Conservation (phyloP, 2,888 invertebrate genomes). For the Protonemura montana region DNA sequence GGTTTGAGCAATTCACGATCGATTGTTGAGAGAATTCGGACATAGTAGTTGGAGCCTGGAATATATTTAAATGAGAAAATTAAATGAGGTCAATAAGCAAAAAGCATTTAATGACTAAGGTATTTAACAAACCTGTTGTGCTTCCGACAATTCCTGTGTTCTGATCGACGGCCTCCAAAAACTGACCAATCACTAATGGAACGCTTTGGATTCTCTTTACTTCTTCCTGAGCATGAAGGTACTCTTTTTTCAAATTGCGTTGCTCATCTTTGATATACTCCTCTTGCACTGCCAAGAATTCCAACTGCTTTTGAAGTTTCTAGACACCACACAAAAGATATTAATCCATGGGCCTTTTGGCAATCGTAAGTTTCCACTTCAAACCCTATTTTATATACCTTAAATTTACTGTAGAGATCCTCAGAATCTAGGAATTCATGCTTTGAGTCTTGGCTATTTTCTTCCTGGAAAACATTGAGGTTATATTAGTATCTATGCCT, state of each 20-base stretch:
- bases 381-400: slow-evolving; percentile 65
- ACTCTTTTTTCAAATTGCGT: slow-evolving; percentile 97
- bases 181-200: slow-evolving; percentile 98
- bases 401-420: slow-evolving; percentile 95
- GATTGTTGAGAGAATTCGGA: slow-evolving; percentile 96
- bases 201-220: slow-evolving; percentile 99
- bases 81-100: not conserved
- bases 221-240: slow-evolving; percentile 96
- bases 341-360: slow-evolving; percentile 15
- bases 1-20: slow-evolving; percentile 97
- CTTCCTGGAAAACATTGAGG: slow-evolving; percentile 53
- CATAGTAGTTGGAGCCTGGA: slow-evolving; percentile 96
- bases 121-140: slow-evolving; percentile 74
- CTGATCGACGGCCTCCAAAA: slow-evolving; percentile 98
- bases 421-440: slow-evolving; percentile 75
- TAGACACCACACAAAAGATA: slow-evolving; percentile 56
- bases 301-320: slow-evolving; percentile 95
- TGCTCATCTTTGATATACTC: slow-evolving; percentile 99
- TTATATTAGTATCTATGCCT: not conserved
- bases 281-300: slow-evolving; percentile 98
- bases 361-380: not conserved
- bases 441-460: slow-evolving; percentile 54
- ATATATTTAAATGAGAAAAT: slow-evolving; percentile 17
- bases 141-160: slow-evolving; percentile 99
- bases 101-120: not conserved